These are phyloP conservation scores for Scopus umbretta DNA, from an alignment of 2,113 vertebrate species.

Conservation along the genomic window DNA sequence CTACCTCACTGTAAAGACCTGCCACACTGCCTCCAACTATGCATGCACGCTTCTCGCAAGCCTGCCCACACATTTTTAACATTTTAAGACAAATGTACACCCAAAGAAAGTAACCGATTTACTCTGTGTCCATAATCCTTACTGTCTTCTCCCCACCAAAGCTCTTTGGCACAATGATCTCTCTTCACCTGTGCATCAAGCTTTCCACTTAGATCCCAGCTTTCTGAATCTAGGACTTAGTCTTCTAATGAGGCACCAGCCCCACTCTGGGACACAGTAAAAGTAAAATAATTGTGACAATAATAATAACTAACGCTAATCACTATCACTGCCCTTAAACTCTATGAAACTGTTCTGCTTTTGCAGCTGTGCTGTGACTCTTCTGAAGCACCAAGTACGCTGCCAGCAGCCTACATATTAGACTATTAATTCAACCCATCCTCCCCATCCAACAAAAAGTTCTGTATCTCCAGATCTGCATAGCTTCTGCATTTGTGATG, in stretches of 20 bases:
- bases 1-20: not conserved
- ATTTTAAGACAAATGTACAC: not conserved
- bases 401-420: not conserved
- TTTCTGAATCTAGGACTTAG: not conserved
- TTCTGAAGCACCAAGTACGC: not conserved
- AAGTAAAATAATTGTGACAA: not conserved
- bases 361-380: conserved; percentile 5
- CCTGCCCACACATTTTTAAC: not conserved
- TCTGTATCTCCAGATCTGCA: not conserved
- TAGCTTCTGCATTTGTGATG: conserved; percentile 48
- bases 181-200: not conserved
- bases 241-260: not conserved
- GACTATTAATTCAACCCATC: not conserved
- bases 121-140: not conserved
- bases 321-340: not conserved
- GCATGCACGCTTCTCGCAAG: not conserved
- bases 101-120: not conserved
- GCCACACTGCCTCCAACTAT: not conserved
- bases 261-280: not conserved
- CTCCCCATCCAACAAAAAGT: conserved; percentile 38
- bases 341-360: not conserved
- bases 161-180: not conserved
- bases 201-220: not conserved
- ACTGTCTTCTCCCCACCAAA: not conserved
- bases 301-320: not conserved